These are phyloP conservation scores for Xerus inauris DNA, from an alignment of 2,113 vertebrate genomes.

Conservation along the genomic window DNA sequence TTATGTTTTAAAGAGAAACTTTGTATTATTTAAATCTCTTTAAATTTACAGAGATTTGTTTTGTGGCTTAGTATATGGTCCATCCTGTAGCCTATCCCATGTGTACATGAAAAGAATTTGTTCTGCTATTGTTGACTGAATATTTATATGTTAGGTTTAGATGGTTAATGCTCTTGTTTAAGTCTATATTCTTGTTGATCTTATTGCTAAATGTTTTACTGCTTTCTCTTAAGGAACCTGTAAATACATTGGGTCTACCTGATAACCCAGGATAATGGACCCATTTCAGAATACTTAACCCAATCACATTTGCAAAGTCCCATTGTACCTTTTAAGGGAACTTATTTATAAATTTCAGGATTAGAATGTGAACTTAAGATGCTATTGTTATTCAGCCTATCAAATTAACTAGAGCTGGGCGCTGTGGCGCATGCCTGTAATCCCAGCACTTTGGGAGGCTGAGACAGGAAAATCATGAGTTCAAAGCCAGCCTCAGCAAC, in stretches of 20 bases:
- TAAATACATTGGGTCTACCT: not conserved
- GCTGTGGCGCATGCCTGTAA: too few relatives aligned
- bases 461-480: too few relatives aligned
- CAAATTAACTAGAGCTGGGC: not conserved
- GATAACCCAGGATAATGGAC: not conserved
- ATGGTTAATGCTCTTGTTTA: not conserved
- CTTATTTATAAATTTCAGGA: not conserved
- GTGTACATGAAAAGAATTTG: not conserved
- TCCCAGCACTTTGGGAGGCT: too few relatives aligned
- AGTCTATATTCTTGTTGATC: not conserved
- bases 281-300: not conserved
- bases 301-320: not conserved
- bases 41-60: constrained; percentile 24
- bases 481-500: too few relatives aligned
- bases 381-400: not conserved
- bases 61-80: not conserved
- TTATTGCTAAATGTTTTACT: not conserved
- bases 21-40: constrained; percentile 34
- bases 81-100: not conserved
- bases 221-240: not conserved
- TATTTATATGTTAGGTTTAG: not conserved
- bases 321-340: constrained; percentile 10
- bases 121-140: not conserved
- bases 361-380: not conserved
- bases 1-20: constrained; percentile 9